These are phyloP conservation scores for Dendroctonus ponderosae DNA, from an alignment of 1,140 invertebrate genomes.

Conservation along the genomic window DNA sequence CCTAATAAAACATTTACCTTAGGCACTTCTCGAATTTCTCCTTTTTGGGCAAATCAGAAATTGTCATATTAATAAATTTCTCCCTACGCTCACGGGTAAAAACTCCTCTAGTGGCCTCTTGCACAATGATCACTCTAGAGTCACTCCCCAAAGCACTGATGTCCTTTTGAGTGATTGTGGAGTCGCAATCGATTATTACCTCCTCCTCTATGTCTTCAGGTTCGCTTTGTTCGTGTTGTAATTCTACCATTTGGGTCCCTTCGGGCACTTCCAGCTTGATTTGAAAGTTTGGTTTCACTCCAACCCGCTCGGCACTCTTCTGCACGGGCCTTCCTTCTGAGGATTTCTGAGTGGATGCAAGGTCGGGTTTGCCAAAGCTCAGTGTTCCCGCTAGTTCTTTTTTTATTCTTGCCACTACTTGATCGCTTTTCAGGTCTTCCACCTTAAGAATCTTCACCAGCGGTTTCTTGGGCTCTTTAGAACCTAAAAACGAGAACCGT, in stretches of 20 bases:
- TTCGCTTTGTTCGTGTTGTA: too few relatives aligned
- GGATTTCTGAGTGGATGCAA: background rate
- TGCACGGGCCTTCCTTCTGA: background rate
- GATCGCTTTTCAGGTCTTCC: conserved; percentile 40
- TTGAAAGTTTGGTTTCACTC: conserved; percentile 6
- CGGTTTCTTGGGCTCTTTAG: conserved; percentile 8
- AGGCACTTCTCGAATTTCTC: conserved; percentile 30
- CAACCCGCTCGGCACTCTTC: conserved; percentile 1
- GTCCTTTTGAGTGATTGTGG: background rate
- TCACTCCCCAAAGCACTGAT: conserved; percentile 7
- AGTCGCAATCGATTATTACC: background rate
- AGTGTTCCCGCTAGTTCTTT: conserved; percentile 34
- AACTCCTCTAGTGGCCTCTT: conserved; percentile 2
- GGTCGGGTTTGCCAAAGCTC: conserved; percentile 11
- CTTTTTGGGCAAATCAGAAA: conserved; percentile 29
- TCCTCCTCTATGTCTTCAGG: background rate
- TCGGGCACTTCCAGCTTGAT: background rate
- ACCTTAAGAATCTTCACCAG: conserved; percentile 39
- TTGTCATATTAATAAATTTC: conserved; percentile 42
- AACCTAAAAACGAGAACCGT: background rate
- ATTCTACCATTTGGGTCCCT: too few relatives aligned
- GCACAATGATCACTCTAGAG: conserved; percentile 15
- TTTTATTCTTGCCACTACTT: conserved; percentile 40
- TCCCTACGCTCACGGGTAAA: conserved; percentile 35
- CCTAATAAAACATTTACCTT: too few relatives aligned